Evolutionary conservation across 2,113 vertebrate genomes (phyloP), one percentile per base, ranked within the genome.

Genomic region (Oncorhynchus kisutch): DNA sequence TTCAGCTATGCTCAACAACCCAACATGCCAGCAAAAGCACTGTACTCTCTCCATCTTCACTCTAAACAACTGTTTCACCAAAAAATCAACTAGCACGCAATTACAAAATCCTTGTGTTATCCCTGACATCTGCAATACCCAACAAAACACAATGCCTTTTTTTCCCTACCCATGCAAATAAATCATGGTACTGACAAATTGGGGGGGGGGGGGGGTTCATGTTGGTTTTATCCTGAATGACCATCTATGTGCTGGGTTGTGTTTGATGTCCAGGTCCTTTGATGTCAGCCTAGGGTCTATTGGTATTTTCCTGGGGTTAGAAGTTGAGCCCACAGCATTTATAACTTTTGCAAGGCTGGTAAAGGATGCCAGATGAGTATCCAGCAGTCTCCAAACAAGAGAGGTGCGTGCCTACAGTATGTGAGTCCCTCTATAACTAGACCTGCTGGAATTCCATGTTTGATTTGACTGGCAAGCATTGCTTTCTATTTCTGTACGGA

Each of bases 221-320:
- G 74, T 81, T 76, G 20, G 31, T 76, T 86, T 87, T 84, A 88
- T 86, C 88, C 82, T 27, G 24, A 76, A 69, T 88, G 87, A 87
- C 85, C 85, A 86, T 91, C 91, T 82, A 82, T 67, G 76, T 67
- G 77, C 80, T 81, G 59, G 5, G 83, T 60, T 82, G 39, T 45
- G 84, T 91, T 90, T 92, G 90, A 92, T 89, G 88, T 91, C 54
- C 57, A n/a, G 73, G 45, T 59, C 60, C 88, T 92, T 92, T 91
- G 90, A 92, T 87, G 91, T 88, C 51, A 79, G 82, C 81, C 84
- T 80, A 7, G 85, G 83, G 86, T 88, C 86, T 91, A 88, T 80
- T 87, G 85, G 88, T 86, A 82, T 85, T 89, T 86, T 91, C 88
- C 88, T 88, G 86, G 83, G 88, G 89, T 91, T 90, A 89, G 76